Evolutionary conservation across 1,140 invertebrate genomes (phyloP).

Genomic region (Ridgeia piscesae): DNA sequence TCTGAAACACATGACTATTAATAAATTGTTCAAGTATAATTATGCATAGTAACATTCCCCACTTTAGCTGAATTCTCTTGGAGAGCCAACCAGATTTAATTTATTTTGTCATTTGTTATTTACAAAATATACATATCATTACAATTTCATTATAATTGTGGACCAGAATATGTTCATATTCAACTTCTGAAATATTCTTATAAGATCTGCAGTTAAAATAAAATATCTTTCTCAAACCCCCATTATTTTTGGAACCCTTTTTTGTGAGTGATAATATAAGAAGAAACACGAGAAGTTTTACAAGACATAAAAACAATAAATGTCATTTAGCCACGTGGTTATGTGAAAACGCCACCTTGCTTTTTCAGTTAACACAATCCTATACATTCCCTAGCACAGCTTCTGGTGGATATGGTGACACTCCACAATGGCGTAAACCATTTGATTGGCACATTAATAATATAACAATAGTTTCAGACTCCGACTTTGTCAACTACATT

Average conservation of each 20-base stretch:
- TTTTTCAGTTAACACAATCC: too few relatives aligned
- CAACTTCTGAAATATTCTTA: not conserved
- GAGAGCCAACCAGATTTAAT: not conserved
- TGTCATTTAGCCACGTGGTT: too few relatives aligned
- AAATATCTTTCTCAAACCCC: not conserved
- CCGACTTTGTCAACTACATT: not conserved
- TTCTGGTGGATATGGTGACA: not conserved
- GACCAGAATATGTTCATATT: too few relatives aligned
- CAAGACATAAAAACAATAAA: too few relatives aligned
- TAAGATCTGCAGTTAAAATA: not conserved
- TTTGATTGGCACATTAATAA: not conserved
- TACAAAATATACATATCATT: not conserved
- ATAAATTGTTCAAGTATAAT: not conserved
- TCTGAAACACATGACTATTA: not conserved
- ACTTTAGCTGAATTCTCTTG: not conserved
- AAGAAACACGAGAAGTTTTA: not conserved
- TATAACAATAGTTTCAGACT: not conserved
- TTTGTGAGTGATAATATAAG: not conserved
- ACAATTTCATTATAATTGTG: not conserved
- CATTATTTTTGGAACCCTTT: not conserved
- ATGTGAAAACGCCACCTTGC: too few relatives aligned
- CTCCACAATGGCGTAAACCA: not conserved
- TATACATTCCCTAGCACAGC: too few relatives aligned
- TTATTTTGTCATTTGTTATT: not conserved
- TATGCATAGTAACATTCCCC: not conserved